Conservation (phyloP, 2,888 invertebrate genomes). For the Orthosia gracilis region DNA sequence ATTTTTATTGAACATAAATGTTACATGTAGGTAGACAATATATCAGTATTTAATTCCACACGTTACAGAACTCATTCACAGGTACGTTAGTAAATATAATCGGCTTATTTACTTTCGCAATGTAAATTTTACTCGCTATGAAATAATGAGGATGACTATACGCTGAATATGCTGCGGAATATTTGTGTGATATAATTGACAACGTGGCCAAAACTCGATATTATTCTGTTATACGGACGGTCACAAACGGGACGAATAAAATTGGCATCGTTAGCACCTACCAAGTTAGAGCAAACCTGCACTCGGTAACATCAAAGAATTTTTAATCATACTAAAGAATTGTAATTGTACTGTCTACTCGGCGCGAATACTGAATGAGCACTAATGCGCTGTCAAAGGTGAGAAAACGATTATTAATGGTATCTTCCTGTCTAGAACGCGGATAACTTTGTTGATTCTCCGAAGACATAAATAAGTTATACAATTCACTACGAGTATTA, state of each 20-base stretch:
- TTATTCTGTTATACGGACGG: constrained; percentile 40
- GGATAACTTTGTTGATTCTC: constrained; percentile 43
- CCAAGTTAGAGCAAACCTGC: constrained; percentile 65
- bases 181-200: constrained; percentile 38
- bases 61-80: constrained; percentile 7
- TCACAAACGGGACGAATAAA: constrained; percentile 62
- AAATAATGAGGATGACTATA: constrained; percentile 46
- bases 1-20: background rate
- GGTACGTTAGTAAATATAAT: constrained; percentile 18
- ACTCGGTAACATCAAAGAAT: constrained; percentile 65
- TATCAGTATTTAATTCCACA: constrained; percentile 15
- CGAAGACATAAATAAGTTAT: constrained; percentile 40
- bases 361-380: constrained; percentile 60
- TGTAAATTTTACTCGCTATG: constrained; percentile 32
- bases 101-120: constrained; percentile 38
- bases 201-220: constrained; percentile 56
- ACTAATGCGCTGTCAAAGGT: constrained; percentile 52
- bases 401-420: constrained; percentile 58
- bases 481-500: constrained; percentile 48
- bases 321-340: constrained; percentile 68
- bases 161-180: background rate
- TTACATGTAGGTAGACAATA: background rate
- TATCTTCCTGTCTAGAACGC: constrained; percentile 33
- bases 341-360: constrained; percentile 58
- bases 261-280: constrained; percentile 68